Evolutionary conservation across 2,888 invertebrate species (phyloP).

Genomic region (Pachliopta kotzebuea): DNA sequence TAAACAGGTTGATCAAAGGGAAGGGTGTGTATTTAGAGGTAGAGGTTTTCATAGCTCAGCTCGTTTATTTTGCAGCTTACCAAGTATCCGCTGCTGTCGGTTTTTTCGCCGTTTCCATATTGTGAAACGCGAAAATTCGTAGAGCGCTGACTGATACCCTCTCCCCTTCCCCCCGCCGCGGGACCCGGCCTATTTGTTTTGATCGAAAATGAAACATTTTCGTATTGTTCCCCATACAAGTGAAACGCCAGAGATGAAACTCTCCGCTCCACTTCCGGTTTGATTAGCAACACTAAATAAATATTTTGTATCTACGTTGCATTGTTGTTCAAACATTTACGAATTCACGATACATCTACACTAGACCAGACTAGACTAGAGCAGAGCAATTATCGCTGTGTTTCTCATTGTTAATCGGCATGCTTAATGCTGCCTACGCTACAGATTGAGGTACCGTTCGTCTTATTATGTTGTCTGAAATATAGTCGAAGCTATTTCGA

Average conservation of each 20-base stretch:
- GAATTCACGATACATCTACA: too few relatives aligned
- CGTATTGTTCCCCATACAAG: conserved; percentile 7
- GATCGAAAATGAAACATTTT: conserved; percentile 23
- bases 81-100: conserved; percentile 13
- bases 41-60: background rate
- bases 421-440: too few relatives aligned
- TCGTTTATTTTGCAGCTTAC: background rate
- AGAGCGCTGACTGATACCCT: conserved; percentile 11
- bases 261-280: background rate
- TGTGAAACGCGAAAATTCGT: conserved; percentile 9
- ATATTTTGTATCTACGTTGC: conserved; percentile 1
- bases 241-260: background rate
- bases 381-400: too few relatives aligned
- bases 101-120: conserved; percentile 10
- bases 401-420: too few relatives aligned
- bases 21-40: conserved; percentile 2
- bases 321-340: too few relatives aligned
- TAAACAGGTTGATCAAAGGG: background rate
- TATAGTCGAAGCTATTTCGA: too few relatives aligned
- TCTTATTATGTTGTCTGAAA: too few relatives aligned
- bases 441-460: too few relatives aligned
- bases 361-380: too few relatives aligned
- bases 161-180: background rate
- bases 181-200: conserved; percentile 12
- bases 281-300: conserved; percentile 6